phyloP scores from a whole-genome alignment of 2,888 invertebrate species.

The Molorchus minor region DNA sequence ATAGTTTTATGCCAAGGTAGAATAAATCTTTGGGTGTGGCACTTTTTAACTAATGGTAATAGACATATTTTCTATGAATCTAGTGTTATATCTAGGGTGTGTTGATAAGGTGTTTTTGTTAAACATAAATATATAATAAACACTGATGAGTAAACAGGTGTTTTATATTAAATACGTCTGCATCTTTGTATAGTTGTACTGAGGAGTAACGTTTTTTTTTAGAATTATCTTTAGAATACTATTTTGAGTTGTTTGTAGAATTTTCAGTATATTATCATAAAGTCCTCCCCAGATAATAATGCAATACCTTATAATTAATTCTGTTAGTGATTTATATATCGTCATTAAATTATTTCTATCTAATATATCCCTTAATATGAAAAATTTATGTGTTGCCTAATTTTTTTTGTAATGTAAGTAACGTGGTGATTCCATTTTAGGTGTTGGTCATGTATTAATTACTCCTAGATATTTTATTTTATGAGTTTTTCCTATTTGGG shows the following conservation, averaged over 20 bases:
- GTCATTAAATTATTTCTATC: not conserved
- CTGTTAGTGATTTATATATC: no score
- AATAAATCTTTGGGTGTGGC: not conserved
- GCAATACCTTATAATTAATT: no score
- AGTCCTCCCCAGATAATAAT: no score
- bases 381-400: slow-evolving; percentile 5
- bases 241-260: not conserved
- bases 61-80: slow-evolving; percentile 1
- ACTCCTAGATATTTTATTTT: slow-evolving; percentile 15
- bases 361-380: slow-evolving; percentile 4
- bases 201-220: not conserved
- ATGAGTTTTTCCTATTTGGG: slow-evolving; percentile 10
- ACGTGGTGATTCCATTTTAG: slow-evolving; percentile 4
- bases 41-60: not conserved
- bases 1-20: no score
- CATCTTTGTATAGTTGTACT: slow-evolving; percentile 4
- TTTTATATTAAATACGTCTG: not conserved
- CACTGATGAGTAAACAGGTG: not conserved
- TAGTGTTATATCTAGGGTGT: not conserved
- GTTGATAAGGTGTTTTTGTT: not conserved
- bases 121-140: slow-evolving; percentile 2
- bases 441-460: slow-evolving; percentile 1
- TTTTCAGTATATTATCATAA: not conserved
- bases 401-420: slow-evolving; percentile 2
- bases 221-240: not conserved